phyloP scores from a whole-genome alignment of 2,113 vertebrate genomes.

The Pseudonaja textilis region DNA sequence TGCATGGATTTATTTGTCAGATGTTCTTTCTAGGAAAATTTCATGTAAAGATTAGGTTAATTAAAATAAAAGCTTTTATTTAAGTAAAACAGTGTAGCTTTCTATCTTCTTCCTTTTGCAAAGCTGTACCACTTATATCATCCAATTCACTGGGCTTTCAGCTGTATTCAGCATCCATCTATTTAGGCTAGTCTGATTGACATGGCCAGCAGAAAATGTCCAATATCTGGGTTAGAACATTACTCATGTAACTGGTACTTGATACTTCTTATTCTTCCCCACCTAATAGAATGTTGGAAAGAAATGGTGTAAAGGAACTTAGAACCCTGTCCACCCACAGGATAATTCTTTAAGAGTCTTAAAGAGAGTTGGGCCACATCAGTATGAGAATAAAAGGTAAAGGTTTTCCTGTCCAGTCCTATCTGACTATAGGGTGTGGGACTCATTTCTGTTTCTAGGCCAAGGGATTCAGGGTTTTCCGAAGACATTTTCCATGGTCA shows the following conservation, averaged over 20 bases:
- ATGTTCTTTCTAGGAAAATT: background rate
- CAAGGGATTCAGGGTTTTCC: background rate
- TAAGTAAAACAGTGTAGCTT: background rate
- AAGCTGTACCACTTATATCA: background rate
- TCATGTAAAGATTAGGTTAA: background rate
- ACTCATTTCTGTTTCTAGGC: background rate
- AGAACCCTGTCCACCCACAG: background rate
- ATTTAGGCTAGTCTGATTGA: background rate
- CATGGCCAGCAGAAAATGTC: background rate
- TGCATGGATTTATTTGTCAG: background rate
- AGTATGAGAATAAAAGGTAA: background rate
- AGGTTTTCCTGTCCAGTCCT: background rate
- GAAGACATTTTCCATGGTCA: background rate
- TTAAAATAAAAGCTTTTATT: background rate
- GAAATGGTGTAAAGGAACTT: background rate
- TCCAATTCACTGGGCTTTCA: background rate
- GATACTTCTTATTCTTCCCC: background rate
- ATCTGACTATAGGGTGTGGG: background rate
- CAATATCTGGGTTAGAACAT: background rate
- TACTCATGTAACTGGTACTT: background rate
- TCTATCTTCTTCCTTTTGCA: background rate
- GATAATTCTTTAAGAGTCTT: background rate
- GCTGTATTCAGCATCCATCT: background rate
- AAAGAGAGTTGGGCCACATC: background rate
- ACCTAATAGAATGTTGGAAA: background rate